phyloP scores from a whole-genome alignment of 2,797 vertebrate species.

The Alfaro cultratus region DNA sequence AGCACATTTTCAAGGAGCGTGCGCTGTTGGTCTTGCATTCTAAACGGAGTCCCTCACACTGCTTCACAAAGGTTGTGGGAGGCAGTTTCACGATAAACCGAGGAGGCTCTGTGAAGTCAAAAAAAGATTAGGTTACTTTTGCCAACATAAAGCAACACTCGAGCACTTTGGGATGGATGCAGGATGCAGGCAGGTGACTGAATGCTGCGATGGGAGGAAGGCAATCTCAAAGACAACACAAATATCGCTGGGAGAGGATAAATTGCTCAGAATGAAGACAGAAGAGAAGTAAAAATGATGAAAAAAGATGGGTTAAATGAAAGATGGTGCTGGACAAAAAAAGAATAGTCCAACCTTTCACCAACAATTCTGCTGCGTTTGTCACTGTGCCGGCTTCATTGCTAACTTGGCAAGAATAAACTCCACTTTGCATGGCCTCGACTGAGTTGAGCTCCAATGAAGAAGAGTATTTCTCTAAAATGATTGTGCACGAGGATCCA shows the following conservation, averaged over 20 bases:
- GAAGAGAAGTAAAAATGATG: slow-evolving; percentile 30
- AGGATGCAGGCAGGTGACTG: slow-evolving; percentile 18
- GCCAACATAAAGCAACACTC: neutral
- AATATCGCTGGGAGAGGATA: slow-evolving; percentile 31
- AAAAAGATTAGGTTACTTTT: slow-evolving; percentile 43
- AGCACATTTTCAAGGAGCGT: slow-evolving; percentile 85
- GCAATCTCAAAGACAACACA: slow-evolving; percentile 23
- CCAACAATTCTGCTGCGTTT: slow-evolving; percentile 85
- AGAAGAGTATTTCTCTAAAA: slow-evolving; percentile 84
- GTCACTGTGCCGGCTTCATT: slow-evolving; percentile 90
- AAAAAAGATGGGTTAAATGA: slow-evolving; percentile 52
- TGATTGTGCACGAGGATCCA: slow-evolving; percentile 86
- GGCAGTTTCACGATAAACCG: slow-evolving; percentile 92
- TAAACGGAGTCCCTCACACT: slow-evolving; percentile 84
- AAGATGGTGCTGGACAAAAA: slow-evolving; percentile 39
- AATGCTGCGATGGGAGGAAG: slow-evolving; percentile 5
- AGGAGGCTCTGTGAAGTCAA: slow-evolving; percentile 91
- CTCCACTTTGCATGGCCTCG: slow-evolving; percentile 83
- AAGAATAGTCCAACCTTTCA: slow-evolving; percentile 89
- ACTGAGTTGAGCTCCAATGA: slow-evolving; percentile 89
- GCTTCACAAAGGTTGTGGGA: slow-evolving; percentile 86
- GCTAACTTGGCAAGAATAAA: slow-evolving; percentile 90
- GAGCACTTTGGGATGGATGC: slow-evolving; percentile 14
- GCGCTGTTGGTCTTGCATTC: slow-evolving; percentile 90
- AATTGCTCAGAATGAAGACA: slow-evolving; percentile 31